These are phyloP conservation scores for Miichthys miiuy DNA, from an alignment of 2,797 vertebrate genomes.

Conservation along the genomic window DNA sequence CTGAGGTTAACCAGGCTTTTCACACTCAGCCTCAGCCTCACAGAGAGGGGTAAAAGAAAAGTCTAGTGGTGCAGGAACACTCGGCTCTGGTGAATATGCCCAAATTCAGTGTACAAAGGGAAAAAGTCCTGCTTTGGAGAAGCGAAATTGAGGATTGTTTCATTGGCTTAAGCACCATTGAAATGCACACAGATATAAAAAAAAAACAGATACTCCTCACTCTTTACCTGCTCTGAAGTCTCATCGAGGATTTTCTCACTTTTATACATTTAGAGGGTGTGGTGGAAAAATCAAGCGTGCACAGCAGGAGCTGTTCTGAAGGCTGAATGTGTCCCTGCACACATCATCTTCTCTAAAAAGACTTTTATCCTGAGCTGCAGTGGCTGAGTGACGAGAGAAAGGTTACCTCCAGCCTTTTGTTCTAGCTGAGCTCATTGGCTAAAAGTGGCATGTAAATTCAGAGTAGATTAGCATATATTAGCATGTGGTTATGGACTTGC, in stretches of 20 bases:
- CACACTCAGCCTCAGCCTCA: conserved; percentile 66
- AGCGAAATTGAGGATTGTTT: conserved; percentile 23
- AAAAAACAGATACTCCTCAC: conserved; percentile 21
- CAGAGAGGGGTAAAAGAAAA: conserved; percentile 49
- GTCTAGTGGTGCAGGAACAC: conserved; percentile 35
- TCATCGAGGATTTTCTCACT: conserved; percentile 25
- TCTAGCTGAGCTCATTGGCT: conserved; percentile 66
- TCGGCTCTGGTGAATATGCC: conserved; percentile 35
- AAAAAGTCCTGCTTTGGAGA: neutral
- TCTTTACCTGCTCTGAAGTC: conserved; percentile 41
- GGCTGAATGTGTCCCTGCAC: conserved; percentile 39
- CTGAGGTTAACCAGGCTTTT: conserved; percentile 81
- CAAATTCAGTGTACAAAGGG: conserved; percentile 29
- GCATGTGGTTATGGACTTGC: conserved; percentile 60
- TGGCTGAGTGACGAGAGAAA: conserved; percentile 55
- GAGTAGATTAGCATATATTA: conserved; percentile 72
- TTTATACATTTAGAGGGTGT: conserved; percentile 34
- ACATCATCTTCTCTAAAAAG: conserved; percentile 45
- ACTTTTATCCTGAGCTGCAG: conserved; percentile 59
- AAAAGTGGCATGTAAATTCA: conserved; percentile 62
- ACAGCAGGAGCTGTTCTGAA: conserved; percentile 48
- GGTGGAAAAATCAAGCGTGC: conserved; percentile 53
- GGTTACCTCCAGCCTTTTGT: conserved; percentile 70
- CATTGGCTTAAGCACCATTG: conserved; percentile 33
- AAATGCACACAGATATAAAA: conserved; percentile 35